Evolutionary conservation across 1,140 invertebrate genomes (phyloP).

Genomic region (Solen grandis): DNA sequence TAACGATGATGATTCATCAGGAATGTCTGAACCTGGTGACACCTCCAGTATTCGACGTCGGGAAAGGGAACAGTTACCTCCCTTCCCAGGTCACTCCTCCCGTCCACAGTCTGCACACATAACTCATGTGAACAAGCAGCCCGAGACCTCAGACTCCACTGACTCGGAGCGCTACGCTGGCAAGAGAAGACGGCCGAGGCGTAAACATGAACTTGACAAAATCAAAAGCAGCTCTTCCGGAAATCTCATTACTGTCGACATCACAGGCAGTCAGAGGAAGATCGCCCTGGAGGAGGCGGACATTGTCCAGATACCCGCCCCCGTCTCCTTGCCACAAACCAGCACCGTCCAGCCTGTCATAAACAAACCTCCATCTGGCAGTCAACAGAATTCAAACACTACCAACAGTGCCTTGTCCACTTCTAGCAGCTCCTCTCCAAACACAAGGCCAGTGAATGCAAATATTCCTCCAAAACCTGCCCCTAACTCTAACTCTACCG

Average conservation of each 20-base stretch:
- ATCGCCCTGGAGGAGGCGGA: background rate
- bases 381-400: background rate
- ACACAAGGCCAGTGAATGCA: background rate
- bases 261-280: background rate
- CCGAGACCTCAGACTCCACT: slow-evolving; percentile 75
- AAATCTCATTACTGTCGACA: slow-evolving; percentile 46
- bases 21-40: slow-evolving; percentile 51
- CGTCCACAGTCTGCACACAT: slow-evolving; percentile 22
- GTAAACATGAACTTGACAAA: slow-evolving; percentile 62
- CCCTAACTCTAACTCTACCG: background rate
- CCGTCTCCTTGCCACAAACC: background rate
- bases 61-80: slow-evolving; percentile 13
- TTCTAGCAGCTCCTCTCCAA: background rate
- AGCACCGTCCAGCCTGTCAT: background rate
- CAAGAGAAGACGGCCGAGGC: slow-evolving; percentile 63
- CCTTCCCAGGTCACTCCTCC: slow-evolving; percentile 7
- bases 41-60: background rate
- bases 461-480: background rate
- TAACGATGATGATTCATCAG: slow-evolving; percentile 53
- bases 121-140: slow-evolving; percentile 15
- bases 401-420: background rate
- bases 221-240: slow-evolving; percentile 69
- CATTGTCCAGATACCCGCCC: background rate
- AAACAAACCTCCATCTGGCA: background rate
- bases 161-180: slow-evolving; percentile 69